Evolutionary conservation across 92 coral and sea anemone species (phyloP).

Genomic region (Porites evermanni): DNA sequence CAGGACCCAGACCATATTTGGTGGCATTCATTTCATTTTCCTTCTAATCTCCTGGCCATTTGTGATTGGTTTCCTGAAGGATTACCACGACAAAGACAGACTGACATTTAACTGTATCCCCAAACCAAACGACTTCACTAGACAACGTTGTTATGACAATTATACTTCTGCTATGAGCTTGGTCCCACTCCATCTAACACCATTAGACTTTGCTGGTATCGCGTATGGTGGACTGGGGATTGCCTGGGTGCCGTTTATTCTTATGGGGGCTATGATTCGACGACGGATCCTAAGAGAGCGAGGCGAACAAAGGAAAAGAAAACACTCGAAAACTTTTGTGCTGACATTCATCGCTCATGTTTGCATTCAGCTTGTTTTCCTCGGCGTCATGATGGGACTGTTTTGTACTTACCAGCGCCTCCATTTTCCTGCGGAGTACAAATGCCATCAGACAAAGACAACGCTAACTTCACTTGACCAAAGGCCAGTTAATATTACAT

Average conservation of each 20-base stretch:
- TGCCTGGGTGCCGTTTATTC: slow-evolving; percentile 3
- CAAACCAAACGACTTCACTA: slow-evolving; percentile 11
- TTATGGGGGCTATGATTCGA: neutral
- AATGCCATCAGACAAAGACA: neutral
- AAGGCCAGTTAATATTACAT: neutral
- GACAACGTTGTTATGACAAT: slow-evolving; percentile 13
- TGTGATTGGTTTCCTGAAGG: neutral
- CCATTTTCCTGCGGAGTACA: neutral
- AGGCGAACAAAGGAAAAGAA: neutral
- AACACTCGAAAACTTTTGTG: neutral
- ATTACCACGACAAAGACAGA: slow-evolving; percentile 5
- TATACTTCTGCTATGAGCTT: slow-evolving; percentile 23
- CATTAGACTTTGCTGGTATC: neutral
- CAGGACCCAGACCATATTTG: neutral
- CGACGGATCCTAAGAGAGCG: neutral
- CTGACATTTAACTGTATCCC: slow-evolving; percentile 12
- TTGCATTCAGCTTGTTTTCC: neutral
- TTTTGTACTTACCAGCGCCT: neutral
- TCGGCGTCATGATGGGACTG: neutral
- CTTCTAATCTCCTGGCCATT: neutral
- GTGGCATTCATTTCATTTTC: neutral
- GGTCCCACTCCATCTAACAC: neutral
- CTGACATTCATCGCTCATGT: neutral
- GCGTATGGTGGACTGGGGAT: neutral
- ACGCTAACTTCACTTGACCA: neutral